Base-by-base conservation (phyloP, 2,888 invertebrate species). In the Trissolcus japonicus region DNA sequence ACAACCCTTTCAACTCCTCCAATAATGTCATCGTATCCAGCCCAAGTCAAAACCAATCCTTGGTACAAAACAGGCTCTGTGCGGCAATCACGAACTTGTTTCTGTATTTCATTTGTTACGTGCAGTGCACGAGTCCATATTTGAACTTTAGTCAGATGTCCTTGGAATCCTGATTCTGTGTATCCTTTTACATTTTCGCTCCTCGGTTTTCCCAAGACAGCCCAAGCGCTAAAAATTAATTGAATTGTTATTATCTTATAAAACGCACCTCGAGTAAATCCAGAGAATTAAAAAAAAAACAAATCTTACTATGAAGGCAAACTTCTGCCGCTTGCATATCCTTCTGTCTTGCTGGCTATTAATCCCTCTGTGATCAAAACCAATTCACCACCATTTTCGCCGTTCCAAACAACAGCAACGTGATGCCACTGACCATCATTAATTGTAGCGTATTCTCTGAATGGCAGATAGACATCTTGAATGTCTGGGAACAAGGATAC, bases 361-460 rank as follows among this genome's bases (percentile, higher is more conserved):
- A 98, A 92, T 51, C 98, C 97, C 91, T 98, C 98, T n/a, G 98
- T 98, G 60, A 98, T 95, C 21, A 98, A 91, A 66, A 95, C 95
- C 53, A 98, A 90, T 87, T 95, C 94, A 17, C 97, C 97, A 4
- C 95, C 95, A 66, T 94, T 94, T 73, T 92, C 92, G 46, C 97
- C 96, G 85, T 96, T 95, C 98, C 98, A 98, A n/a, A 97, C 95
- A 62, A 98, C 92, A 46, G 97, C 96, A 35, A 98, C 94, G 85
- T 98, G 97, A 90, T 98, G 98, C 98, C 98, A 98, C 86, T 96
- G 96, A 3, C 97, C 98, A 85, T 98, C 98, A 85, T 98, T 98
- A 17, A 98, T 94, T 0, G 96, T 96, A 0, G 97, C 96, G 83
- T 95, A 97, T 89, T 96, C 96, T 62, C 95, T 93, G 89, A 97